Percentiles rank a stretch among this genome's conserved stretches.
These are phyloP conservation scores for Phyllopteryx taeniolatus DNA, from an alignment of 2,113 vertebrate genomes.

Conservation along the genomic window DNA sequence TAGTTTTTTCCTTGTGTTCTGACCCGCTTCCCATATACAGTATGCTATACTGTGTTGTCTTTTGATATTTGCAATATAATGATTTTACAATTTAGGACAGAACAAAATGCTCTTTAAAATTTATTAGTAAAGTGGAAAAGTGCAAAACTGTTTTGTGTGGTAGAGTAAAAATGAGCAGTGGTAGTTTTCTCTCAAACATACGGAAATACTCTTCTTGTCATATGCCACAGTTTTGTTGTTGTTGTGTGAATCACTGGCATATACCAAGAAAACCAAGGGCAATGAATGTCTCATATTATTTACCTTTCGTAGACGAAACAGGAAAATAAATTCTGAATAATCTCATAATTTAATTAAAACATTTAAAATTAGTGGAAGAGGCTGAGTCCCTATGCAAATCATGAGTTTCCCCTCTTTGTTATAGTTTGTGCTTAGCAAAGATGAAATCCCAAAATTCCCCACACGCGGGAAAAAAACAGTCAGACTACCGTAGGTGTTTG, in stretches of 20 bases:
- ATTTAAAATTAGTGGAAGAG: not conserved
- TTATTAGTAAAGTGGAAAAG: no score
- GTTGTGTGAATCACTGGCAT: not conserved
- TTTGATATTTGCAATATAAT: not conserved
- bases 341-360: not conserved
- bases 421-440: slow-evolving; percentile 2
- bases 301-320: not conserved
- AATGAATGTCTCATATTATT: not conserved
- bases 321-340: not conserved
- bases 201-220: no score
- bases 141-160: not conserved
- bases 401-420: not conserved
- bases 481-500: slow-evolving; percentile 35
- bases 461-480: not conserved
- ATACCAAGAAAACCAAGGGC: not conserved
- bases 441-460: slow-evolving; percentile 17
- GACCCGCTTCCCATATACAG: not conserved
- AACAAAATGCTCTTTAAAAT: no score
- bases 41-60: not conserved
- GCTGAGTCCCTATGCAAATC: not conserved
- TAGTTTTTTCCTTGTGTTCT: slow-evolving; percentile 37
- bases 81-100: not conserved
- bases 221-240: not conserved
- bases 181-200: not conserved
- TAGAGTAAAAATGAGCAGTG: not conserved